phyloP scores from a whole-genome alignment of 2,113 vertebrate species.

The Pogona vitticeps region DNA sequence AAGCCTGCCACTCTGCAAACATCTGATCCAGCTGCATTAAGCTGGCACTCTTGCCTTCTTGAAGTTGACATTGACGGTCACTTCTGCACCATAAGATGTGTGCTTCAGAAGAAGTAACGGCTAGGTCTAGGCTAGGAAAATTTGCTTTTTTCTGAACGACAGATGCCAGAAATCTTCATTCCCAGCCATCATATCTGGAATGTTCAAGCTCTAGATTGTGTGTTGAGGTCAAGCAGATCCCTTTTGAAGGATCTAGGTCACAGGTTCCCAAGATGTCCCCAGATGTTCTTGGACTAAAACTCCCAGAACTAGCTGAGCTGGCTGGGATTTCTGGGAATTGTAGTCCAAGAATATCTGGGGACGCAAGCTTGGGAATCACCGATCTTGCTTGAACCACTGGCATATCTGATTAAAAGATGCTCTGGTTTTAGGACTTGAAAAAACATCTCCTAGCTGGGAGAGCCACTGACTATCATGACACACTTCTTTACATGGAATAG shows the following conservation, averaged over 20 bases:
- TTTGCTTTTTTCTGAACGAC: too few relatives aligned
- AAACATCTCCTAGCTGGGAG: too few relatives aligned
- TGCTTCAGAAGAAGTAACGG: neutral
- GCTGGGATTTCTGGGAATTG: neutral
- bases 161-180: too few relatives aligned
- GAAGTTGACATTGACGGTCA: constrained; percentile 7
- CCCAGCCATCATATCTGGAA: too few relatives aligned
- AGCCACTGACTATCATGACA: too few relatives aligned
- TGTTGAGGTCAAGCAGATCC: too few relatives aligned
- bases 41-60: neutral
- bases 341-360: neutral
- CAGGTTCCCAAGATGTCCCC: too few relatives aligned
- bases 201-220: too few relatives aligned
- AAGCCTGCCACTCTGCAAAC: constrained; percentile 5
- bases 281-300: neutral
- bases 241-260: too few relatives aligned
- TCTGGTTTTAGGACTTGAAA: neutral
- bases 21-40: constrained; percentile 20
- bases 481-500: too few relatives aligned
- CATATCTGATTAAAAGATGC: neutral
- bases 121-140: neutral
- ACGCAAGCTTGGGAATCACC: too few relatives aligned
- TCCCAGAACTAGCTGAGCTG: neutral
- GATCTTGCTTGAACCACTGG: too few relatives aligned
- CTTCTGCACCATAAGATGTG: neutral